Conservation (phyloP, 64 coral and sea anemone species). For the Platygyra sinensis region DNA sequence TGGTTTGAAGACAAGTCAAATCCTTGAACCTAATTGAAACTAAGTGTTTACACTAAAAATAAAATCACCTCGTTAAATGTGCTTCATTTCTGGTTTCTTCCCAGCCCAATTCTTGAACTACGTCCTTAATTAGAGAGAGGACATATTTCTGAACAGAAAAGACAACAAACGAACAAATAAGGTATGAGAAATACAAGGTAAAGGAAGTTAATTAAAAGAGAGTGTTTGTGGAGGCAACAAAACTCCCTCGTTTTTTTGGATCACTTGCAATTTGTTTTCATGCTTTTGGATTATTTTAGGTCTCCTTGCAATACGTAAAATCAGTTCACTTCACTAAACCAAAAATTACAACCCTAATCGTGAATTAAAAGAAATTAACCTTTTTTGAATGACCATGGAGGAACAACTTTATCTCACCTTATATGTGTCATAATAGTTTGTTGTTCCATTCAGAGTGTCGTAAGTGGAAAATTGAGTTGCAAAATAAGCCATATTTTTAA, state of each 20-base stretch:
- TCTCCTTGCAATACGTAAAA: no score
- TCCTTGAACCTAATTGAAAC: no score
- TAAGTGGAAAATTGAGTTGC: slow-evolving; percentile 30
- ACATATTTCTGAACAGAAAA: slow-evolving; percentile 37
- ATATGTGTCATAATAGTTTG: background rate
- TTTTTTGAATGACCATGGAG: no score
- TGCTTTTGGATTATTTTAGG: no score
- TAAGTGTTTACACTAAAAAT: no score
- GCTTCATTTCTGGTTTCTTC: background rate
- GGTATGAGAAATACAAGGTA: background rate
- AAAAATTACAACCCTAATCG: no score
- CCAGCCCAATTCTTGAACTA: slow-evolving; percentile 42
- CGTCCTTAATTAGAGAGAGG: background rate
- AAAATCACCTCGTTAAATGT: slow-evolving; percentile 50
- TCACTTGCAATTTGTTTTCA: no score
- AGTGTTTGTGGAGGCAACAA: background rate
- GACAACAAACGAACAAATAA: background rate
- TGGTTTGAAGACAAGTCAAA: no score
- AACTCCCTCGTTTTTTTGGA: no score
- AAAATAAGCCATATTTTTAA: slow-evolving; percentile 47
- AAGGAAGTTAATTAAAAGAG: background rate
- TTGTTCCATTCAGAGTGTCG: background rate
- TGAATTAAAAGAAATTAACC: no score
- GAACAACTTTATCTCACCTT: slow-evolving; percentile 26
- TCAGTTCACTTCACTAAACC: no score